Percentiles rank a stretch among this genome's conserved stretches.
Evolutionary conservation across 2,888 invertebrate species (phyloP).

Genomic region (Julus scandinavius): DNA sequence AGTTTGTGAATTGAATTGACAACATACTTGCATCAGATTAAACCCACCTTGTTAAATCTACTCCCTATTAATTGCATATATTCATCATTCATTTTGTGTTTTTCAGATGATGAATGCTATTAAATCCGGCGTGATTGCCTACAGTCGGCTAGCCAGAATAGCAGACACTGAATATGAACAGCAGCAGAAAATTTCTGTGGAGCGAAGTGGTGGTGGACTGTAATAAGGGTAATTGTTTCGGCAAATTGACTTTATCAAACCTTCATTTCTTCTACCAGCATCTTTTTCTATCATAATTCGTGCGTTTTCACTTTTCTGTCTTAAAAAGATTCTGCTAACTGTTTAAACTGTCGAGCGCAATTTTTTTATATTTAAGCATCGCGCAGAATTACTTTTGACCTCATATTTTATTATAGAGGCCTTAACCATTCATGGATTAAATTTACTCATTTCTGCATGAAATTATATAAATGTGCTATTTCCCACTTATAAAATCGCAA

Average conservation of each 20-base stretch:
- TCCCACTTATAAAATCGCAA: neutral
- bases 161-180: constrained; percentile 89
- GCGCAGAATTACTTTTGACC: neutral
- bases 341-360: neutral
- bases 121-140: constrained; percentile 94
- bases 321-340: neutral
- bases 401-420: neutral
- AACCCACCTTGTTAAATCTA: neutral
- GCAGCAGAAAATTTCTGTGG: constrained; percentile 78
- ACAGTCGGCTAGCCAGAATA: constrained; percentile 94
- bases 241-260: neutral
- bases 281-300: neutral
- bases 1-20: neutral
- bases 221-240: constrained; percentile 67
- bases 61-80: neutral
- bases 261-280: constrained; percentile 11
- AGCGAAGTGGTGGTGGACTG: constrained; percentile 94
- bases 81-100: constrained; percentile 60
- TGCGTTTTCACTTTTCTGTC: neutral
- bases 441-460: neutral
- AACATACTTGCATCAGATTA: neutral
- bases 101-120: constrained; percentile 98
- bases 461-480: neutral
- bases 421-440: neutral
- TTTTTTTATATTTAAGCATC: neutral